Conservation (phyloP, 2,797 vertebrate genomes). For the Lates japonicus region DNA sequence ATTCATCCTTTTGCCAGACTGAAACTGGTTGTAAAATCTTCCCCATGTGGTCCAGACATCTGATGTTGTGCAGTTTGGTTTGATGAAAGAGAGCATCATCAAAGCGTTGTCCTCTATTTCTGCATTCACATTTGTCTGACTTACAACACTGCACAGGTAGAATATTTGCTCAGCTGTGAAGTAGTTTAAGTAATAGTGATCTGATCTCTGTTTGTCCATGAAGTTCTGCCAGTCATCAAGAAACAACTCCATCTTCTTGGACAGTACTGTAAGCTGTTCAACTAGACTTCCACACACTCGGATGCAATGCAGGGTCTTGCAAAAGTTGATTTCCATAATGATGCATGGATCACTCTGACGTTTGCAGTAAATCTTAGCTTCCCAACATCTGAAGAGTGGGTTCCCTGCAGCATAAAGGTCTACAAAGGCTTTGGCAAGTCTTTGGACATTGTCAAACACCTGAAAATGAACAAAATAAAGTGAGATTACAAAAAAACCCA, state of each 20-base stretch:
- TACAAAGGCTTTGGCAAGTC: conserved; percentile 88
- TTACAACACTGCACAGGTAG: conserved; percentile 86
- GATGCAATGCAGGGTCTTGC: conserved; percentile 3
- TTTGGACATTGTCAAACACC: conserved; percentile 90
- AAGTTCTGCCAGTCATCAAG: conserved; percentile 86
- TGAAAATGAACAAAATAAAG: conserved; percentile 59
- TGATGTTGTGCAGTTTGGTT: conserved; percentile 72
- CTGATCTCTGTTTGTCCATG: conserved; percentile 82
- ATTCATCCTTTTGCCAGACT: conserved; percentile 35
- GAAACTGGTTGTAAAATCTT: conserved; percentile 55
- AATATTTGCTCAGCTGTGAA: conserved; percentile 93
- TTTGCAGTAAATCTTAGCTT: conserved; percentile 83
- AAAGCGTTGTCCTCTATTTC: conserved; percentile 79
- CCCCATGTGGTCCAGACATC: conserved; percentile 61
- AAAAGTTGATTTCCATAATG: conserved; percentile 84
- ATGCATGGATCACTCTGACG: conserved; percentile 63
- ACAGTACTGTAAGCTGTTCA: conserved; percentile 84
- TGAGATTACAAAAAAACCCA: background rate
- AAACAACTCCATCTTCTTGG: conserved; percentile 89
- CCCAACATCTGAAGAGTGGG: conserved; percentile 90
- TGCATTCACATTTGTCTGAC: conserved; percentile 39
- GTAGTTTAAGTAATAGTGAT: conserved; percentile 91
- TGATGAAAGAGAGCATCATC: conserved; percentile 92
- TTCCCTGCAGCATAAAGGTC: conserved; percentile 89
- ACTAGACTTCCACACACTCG: conserved; percentile 69